phyloP scores from a whole-genome alignment of 2,888 invertebrate genomes.

The Eupithecia subumbrata region DNA sequence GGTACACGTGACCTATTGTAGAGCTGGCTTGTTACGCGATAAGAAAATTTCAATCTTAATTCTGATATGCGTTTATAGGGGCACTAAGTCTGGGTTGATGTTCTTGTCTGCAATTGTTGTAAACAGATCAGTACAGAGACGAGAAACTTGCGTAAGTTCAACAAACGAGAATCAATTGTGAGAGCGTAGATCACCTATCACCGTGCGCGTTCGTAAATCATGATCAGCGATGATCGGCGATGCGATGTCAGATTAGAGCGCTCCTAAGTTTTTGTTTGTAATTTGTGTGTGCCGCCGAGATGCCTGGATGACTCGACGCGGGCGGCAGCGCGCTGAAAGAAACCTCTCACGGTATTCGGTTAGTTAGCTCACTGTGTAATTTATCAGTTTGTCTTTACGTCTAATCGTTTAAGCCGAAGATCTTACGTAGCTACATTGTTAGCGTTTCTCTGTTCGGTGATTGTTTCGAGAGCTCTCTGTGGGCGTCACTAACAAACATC shows the following conservation, averaged over 20 bases:
- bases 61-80: constrained; percentile 30
- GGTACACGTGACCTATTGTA: constrained; percentile 65
- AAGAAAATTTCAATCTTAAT: constrained; percentile 45
- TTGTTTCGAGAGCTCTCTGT: constrained; percentile 52
- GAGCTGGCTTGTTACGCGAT: constrained; percentile 52
- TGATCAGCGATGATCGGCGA: constrained; percentile 80
- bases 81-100: constrained; percentile 17
- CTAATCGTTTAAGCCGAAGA: constrained; percentile 41
- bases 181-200: constrained; percentile 74
- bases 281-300: constrained; percentile 76
- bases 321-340: constrained; percentile 66
- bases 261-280: constrained; percentile 80
- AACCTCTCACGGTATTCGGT: constrained; percentile 63
- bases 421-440: constrained; percentile 28
- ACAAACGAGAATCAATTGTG: constrained; percentile 78
- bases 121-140: constrained; percentile 29
- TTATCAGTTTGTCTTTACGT: constrained; percentile 72
- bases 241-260: constrained; percentile 79
- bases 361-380: constrained; percentile 63
- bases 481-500: constrained; percentile 65
- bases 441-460: constrained; percentile 46
- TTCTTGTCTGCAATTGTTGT: constrained; percentile 33
- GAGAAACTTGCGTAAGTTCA: constrained; percentile 56
- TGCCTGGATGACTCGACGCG: constrained; percentile 71
- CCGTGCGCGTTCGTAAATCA: constrained; percentile 80